phyloP scores from a whole-genome alignment of 2,113 vertebrate species.

The Plecotus auritus region DNA sequence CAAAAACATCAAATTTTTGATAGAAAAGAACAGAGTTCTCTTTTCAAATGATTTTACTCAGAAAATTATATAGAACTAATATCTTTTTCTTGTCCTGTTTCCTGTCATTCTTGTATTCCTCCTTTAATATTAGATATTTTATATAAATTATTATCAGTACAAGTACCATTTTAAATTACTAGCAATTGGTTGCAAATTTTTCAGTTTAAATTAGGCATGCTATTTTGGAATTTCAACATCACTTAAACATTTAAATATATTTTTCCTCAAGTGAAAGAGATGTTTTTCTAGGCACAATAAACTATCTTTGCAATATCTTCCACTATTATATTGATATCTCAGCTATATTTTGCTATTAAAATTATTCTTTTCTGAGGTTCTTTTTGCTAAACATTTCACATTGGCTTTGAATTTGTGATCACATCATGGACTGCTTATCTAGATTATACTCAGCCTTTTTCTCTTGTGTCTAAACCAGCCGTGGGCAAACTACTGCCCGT shows the following conservation, averaged over 20 bases:
- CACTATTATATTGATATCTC: neutral
- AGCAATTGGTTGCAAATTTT: neutral
- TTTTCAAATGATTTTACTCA: constrained; percentile 1
- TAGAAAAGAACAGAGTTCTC: neutral
- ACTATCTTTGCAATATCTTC: neutral
- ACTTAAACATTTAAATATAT: neutral
- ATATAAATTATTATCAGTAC: neutral
- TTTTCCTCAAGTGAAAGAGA: neutral
- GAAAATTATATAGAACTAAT: neutral
- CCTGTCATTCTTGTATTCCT: neutral
- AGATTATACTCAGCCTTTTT: neutral
- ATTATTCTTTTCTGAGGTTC: neutral
- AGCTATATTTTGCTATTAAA: neutral
- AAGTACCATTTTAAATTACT: neutral
- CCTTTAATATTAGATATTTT: neutral
- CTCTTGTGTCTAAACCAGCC: neutral
- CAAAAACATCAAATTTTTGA: neutral
- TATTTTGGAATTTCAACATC: neutral
- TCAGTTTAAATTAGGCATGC: neutral
- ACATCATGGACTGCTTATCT: neutral
- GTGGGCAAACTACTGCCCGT: no score
- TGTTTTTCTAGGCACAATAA: neutral
- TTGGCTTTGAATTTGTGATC: neutral
- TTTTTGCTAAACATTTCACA: neutral
- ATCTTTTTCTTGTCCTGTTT: neutral